Evolutionary conservation across 2,888 invertebrate species (phyloP).

Genomic region (Rugalucina vietnamica): DNA sequence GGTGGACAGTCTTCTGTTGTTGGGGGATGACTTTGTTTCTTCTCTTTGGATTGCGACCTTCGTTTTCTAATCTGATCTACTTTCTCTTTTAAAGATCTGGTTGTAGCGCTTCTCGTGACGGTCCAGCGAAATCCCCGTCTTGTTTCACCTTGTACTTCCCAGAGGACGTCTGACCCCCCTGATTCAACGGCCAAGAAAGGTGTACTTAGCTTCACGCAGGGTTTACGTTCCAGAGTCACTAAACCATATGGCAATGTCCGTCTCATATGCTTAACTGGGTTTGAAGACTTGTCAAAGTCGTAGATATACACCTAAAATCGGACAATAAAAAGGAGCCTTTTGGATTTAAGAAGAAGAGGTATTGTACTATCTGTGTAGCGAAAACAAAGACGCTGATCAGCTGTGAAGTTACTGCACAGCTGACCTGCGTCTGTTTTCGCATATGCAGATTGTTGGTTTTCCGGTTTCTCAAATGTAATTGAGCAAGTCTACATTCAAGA

Average conservation of each 20-base stretch:
- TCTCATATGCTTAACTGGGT: constrained; percentile 46
- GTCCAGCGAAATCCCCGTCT: constrained; percentile 41
- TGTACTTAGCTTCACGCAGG: constrained; percentile 6
- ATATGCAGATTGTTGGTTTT: no score
- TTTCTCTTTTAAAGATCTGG: background rate
- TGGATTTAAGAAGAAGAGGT: no score
- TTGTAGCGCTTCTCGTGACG: background rate
- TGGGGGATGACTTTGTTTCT: background rate
- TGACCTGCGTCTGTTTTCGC: no score
- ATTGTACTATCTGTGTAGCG: no score
- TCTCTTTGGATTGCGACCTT: background rate
- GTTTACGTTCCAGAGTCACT: constrained; percentile 41
- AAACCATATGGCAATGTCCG: constrained; percentile 59
- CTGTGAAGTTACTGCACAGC: no score
- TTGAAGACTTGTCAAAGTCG: constrained; percentile 57
- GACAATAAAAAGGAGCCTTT: background rate
- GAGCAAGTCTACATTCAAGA: no score
- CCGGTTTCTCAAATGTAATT: background rate
- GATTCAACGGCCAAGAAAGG: constrained; percentile 43
- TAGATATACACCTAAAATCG: constrained; percentile 61
- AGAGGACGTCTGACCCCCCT: background rate
- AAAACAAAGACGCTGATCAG: no score
- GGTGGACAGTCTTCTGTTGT: background rate
- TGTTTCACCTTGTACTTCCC: constrained; percentile 57
- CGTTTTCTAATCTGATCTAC: background rate